Evolutionary conservation across 2,113 vertebrate genomes (phyloP).

Genomic region (Alces alces): DNA sequence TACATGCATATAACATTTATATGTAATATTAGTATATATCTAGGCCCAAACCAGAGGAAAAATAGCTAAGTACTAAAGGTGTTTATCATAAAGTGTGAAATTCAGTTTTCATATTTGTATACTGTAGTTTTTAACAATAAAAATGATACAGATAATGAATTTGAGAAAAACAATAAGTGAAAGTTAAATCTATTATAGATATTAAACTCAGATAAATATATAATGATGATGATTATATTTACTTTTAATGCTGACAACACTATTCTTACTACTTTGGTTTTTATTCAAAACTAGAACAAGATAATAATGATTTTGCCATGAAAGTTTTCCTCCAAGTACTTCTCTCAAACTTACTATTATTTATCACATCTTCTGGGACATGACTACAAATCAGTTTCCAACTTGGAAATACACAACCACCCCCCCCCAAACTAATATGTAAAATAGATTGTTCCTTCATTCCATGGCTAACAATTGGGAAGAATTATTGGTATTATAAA

Average conservation of each 20-base stretch:
- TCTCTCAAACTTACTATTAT: slow-evolving; percentile 49
- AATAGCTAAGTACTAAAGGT: neutral
- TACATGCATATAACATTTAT: neutral
- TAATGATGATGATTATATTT: neutral
- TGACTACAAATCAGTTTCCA: slow-evolving; percentile 43
- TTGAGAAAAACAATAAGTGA: neutral
- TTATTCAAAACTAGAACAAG: slow-evolving; percentile 20
- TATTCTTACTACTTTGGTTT: slow-evolving; percentile 13
- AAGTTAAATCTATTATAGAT: neutral
- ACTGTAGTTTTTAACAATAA: neutral
- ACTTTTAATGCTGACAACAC: neutral
- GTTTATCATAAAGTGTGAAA: neutral
- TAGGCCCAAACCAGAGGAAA: neutral
- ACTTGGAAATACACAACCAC: slow-evolving; percentile 62
- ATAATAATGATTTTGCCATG: slow-evolving; percentile 6
- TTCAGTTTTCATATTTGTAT: neutral
- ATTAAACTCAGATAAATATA: neutral
- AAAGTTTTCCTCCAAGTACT: slow-evolving; percentile 37
- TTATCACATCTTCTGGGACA: slow-evolving; percentile 47
- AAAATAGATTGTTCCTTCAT: slow-evolving; percentile 67
- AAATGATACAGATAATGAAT: neutral
- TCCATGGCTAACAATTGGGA: slow-evolving; percentile 46
- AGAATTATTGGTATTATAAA: slow-evolving; percentile 70
- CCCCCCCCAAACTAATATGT: slow-evolving; percentile 63
- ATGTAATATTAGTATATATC: neutral